A percentile compares a stretch with the other conserved stretches of the same genome.
These are phyloP conservation scores for Yoshiicerus persimilis DNA, from an alignment of 1,140 invertebrate species.

Conservation along the genomic window DNA sequence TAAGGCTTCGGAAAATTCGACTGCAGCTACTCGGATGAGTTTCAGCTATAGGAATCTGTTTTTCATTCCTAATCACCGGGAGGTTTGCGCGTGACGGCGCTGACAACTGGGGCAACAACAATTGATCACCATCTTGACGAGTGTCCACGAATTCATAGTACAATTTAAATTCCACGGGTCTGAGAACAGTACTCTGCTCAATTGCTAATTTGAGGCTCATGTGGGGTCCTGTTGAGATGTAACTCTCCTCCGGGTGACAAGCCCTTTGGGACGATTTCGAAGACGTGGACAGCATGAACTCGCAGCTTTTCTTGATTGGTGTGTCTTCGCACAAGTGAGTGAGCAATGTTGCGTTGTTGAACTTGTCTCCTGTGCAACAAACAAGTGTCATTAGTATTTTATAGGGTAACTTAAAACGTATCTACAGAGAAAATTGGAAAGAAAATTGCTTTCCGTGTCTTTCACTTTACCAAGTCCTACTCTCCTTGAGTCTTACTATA, in stretches of 20 bases:
- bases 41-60: conserved; percentile 58
- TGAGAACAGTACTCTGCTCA: conserved; percentile 76
- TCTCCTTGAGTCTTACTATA: too few species aligned
- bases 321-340: conserved; percentile 38
- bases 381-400: background rate
- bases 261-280: conserved; percentile 31
- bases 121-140: conserved; percentile 70
- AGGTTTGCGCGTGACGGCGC: conserved; percentile 56
- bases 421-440: too few species aligned
- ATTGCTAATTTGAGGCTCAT: conserved; percentile 73
- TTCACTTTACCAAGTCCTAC: too few species aligned
- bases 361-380: conserved; percentile 21
- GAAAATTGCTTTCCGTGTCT: too few species aligned
- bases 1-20: conserved; percentile 57
- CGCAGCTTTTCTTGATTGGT: conserved; percentile 27
- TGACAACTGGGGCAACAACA: conserved; percentile 24
- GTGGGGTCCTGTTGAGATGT: conserved; percentile 69
- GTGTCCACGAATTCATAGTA: conserved; percentile 83
- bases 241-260: conserved; percentile 73
- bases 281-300: conserved; percentile 35
- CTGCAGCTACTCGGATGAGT: conserved; percentile 57
- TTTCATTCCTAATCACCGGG: conserved; percentile 28
- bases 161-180: conserved; percentile 73
- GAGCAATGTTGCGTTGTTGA: conserved; percentile 24
- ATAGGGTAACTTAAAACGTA: too few species aligned